A percentile compares a stretch with the other conserved stretches of the same genome.
Conservation (phyloP, 92 coral and sea anemone species). For the Parazoanthus darwini region DNA sequence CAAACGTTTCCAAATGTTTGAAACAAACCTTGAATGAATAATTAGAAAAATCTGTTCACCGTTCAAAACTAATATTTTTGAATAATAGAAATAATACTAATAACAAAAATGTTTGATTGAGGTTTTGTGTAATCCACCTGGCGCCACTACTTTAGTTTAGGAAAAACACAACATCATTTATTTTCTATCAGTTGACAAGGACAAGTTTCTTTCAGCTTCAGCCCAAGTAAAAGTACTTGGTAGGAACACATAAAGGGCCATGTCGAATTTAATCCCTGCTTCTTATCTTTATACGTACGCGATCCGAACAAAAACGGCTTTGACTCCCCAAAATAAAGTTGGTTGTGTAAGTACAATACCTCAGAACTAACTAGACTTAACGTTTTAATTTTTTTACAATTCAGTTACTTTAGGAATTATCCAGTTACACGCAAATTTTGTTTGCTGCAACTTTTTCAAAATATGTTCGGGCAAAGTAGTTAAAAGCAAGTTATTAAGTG, state of each 20-base stretch:
- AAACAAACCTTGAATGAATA: no score
- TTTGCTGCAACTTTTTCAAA: not conserved
- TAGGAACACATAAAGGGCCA: not conserved
- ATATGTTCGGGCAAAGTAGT: no score
- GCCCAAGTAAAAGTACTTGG: not conserved
- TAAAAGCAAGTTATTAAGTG: no score
- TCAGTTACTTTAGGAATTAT: not conserved
- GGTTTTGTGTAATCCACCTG: not conserved
- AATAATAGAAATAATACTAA: not conserved
- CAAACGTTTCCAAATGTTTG: no score
- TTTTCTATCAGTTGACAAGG: slow-evolving; percentile 1
- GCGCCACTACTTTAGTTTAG: not conserved
- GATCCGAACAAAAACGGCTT: not conserved
- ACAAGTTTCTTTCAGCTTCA: not conserved
- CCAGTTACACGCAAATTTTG: not conserved
- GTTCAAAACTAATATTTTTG: not conserved
- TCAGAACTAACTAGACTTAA: no score
- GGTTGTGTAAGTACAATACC: no score
- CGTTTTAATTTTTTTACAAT: not conserved
- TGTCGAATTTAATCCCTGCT: not conserved
- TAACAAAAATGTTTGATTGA: not conserved
- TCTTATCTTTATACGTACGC: not conserved
- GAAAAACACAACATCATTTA: not conserved
- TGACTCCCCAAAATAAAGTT: not conserved
- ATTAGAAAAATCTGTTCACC: no score